phyloP scores from a whole-genome alignment of 2,888 invertebrate species.

The Polydesmus complanatus region DNA sequence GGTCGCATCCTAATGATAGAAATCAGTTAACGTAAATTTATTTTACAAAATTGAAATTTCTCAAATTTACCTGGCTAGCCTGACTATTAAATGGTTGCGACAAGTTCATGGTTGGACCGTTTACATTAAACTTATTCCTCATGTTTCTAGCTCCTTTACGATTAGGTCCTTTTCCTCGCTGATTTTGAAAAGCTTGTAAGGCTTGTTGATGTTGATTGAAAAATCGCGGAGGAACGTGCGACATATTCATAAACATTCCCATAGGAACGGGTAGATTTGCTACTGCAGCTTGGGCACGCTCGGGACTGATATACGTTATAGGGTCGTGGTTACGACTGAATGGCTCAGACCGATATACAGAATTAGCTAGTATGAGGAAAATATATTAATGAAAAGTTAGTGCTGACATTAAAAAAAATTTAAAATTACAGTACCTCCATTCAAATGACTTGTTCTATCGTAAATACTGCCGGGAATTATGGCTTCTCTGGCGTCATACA shows the following conservation, averaged over 20 bases:
- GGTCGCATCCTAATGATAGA: slow-evolving; percentile 17
- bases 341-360: slow-evolving; percentile 35
- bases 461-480: slow-evolving; percentile 87
- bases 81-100: slow-evolving; percentile 29
- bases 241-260: slow-evolving; percentile 88
- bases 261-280: slow-evolving; percentile 76
- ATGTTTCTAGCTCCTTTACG: slow-evolving; percentile 19
- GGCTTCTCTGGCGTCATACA: slow-evolving; percentile 92
- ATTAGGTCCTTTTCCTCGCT: slow-evolving; percentile 26
- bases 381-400: neutral
- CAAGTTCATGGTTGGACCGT: slow-evolving; percentile 24
- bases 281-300: slow-evolving; percentile 43
- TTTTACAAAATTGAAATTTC: slow-evolving; percentile 7
- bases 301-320: slow-evolving; percentile 80
- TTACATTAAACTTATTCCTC: slow-evolving; percentile 19
- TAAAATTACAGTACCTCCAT: slow-evolving; percentile 26
- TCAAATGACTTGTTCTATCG: slow-evolving; percentile 50
- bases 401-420: neutral
- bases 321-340: slow-evolving; percentile 65
- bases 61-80: slow-evolving; percentile 26
- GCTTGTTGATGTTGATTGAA: slow-evolving; percentile 56
- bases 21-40: neutral
- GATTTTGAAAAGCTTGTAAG: slow-evolving; percentile 32
- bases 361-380: neutral
- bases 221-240: slow-evolving; percentile 57